These are phyloP conservation scores for Lasioglossum lativentre DNA, from an alignment of 2,888 invertebrate genomes.

Conservation along the genomic window DNA sequence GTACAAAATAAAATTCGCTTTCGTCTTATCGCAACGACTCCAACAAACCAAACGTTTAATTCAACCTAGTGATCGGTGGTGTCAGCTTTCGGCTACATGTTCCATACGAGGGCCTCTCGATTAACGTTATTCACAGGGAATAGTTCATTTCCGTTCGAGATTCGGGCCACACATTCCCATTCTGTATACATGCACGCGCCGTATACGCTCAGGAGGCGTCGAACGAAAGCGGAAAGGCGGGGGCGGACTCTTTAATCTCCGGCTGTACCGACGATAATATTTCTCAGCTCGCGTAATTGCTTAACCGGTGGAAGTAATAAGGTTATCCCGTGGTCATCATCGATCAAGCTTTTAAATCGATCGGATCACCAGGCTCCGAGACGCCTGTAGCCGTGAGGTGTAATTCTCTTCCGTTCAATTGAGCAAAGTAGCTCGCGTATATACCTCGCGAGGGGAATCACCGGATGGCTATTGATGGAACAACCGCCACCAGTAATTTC, in stretches of 20 bases:
- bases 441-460: constrained; percentile 59
- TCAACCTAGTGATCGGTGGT: not conserved
- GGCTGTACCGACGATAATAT: constrained; percentile 61
- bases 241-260: constrained; percentile 55
- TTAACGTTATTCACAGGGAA: constrained; percentile 1
- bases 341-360: constrained; percentile 69
- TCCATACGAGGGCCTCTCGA: constrained; percentile 2
- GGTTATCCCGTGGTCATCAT: constrained; percentile 65
- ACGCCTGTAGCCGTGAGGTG: constrained; percentile 32
- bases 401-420: constrained; percentile 68
- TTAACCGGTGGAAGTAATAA: constrained; percentile 66
- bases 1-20: not conserved
- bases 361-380: constrained; percentile 34
- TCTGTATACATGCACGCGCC: not conserved
- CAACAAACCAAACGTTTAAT: not conserved
- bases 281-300: constrained; percentile 70
- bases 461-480: constrained; percentile 60
- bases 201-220: not conserved
- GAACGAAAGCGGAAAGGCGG: constrained; percentile 11
- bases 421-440: constrained; percentile 58
- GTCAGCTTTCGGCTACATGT: not conserved
- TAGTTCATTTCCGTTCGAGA: constrained; percentile 15
- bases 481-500: constrained; percentile 16
- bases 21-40: not conserved
- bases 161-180: not conserved